Conservation (phyloP, 2,888 invertebrate genomes). For the Portevinia maculata region DNA sequence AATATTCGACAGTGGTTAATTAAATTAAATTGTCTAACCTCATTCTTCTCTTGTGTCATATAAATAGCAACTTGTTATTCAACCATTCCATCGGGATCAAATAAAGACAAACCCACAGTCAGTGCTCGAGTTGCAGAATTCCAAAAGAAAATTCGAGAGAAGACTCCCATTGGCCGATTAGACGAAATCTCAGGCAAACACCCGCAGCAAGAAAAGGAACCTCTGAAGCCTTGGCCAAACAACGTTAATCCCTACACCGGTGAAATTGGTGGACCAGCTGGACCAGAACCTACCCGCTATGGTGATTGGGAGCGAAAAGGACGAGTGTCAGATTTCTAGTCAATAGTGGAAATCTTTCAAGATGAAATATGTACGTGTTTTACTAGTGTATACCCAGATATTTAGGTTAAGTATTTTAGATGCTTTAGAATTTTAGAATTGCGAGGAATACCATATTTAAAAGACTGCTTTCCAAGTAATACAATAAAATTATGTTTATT, state of each 20-base stretch:
- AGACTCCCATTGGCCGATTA: slow-evolving; percentile 87
- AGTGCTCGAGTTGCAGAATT: slow-evolving; percentile 87
- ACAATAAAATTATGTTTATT: slow-evolving; percentile 15
- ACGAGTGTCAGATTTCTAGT: slow-evolving; percentile 95
- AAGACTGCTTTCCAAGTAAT: slow-evolving; percentile 59
- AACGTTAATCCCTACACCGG: slow-evolving; percentile 96
- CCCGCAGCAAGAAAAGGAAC: slow-evolving; percentile 91
- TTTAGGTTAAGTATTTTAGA: slow-evolving; percentile 39
- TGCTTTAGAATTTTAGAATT: slow-evolving; percentile 36
- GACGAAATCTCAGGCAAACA: slow-evolving; percentile 89
- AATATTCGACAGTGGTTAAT: slow-evolving; percentile 16
- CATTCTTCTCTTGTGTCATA: slow-evolving; percentile 11
- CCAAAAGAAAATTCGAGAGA: slow-evolving; percentile 89
- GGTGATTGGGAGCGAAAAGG: slow-evolving; percentile 99
- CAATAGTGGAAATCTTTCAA: slow-evolving; percentile 19
- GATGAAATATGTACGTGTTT: slow-evolving; percentile 1
- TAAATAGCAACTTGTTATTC: slow-evolving; percentile 64
- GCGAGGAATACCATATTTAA: slow-evolving; percentile 39
- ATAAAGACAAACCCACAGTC: slow-evolving; percentile 74
- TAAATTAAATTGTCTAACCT: slow-evolving; percentile 53
- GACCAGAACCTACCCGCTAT: slow-evolving; percentile 99
- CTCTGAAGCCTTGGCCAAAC: slow-evolving; percentile 92
- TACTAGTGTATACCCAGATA: slow-evolving; percentile 5
- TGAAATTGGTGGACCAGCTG: slow-evolving; percentile 96
- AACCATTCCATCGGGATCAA: slow-evolving; percentile 38